Conservation (phyloP, 2,888 invertebrate genomes). For the Pachymerium ferrugineum region DNA sequence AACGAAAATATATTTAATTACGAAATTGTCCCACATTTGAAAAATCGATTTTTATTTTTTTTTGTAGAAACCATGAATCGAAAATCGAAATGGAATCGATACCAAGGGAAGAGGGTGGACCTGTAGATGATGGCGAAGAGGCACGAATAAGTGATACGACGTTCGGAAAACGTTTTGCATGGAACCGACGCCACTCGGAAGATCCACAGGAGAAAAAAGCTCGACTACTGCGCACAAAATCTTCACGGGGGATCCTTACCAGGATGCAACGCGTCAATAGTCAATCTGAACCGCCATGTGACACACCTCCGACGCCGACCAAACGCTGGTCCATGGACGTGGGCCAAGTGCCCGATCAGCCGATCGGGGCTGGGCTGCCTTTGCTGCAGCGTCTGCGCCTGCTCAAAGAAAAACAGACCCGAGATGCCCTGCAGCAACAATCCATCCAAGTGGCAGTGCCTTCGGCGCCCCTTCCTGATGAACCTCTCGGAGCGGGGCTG, state of each 20-base stretch:
- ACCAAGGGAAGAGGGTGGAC: constrained; percentile 36
- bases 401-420: constrained; percentile 73
- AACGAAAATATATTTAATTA: constrained; percentile 29
- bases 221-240: background rate
- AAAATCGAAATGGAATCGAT: constrained; percentile 38
- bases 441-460: constrained; percentile 15
- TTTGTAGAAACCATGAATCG: constrained; percentile 39
- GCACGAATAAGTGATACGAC: constrained; percentile 39
- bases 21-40: too few relatives aligned
- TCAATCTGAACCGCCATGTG: constrained; percentile 45
- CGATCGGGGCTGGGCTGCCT: constrained; percentile 77
- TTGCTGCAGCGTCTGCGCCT: constrained; percentile 68
- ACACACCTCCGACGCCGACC: constrained; percentile 45
- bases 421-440: constrained; percentile 4
- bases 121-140: constrained; percentile 27
- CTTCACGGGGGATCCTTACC: constrained; percentile 58
- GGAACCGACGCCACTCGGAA: constrained; percentile 52
- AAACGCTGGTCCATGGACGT: constrained; percentile 60
- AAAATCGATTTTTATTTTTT: too few relatives aligned
- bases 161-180: constrained; percentile 40
- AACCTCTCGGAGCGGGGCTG: constrained; percentile 70
- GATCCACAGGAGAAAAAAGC: background rate
- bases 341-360: constrained; percentile 25
- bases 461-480: constrained; percentile 32
- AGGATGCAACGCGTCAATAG: constrained; percentile 79